Evolutionary conservation across 2,113 vertebrate species (phyloP).

Genomic region (Vulpes ferrilata): DNA sequence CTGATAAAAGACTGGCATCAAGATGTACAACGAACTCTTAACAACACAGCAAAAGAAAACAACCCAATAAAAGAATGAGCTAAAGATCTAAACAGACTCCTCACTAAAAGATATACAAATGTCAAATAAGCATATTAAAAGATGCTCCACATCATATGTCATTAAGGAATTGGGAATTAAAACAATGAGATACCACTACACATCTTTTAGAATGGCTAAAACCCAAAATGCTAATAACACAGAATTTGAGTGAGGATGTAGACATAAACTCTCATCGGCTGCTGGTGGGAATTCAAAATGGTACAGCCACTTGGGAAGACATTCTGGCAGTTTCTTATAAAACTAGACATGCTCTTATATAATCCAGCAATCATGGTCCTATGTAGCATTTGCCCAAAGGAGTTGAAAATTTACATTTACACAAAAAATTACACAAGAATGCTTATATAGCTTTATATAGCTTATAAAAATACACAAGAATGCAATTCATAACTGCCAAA

Average conservation of each 20-base stretch:
- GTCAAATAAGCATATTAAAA: conserved; percentile 7
- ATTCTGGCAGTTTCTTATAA: neutral
- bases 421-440: neutral
- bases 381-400: neutral
- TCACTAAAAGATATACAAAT: neutral
- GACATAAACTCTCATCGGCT: neutral
- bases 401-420: neutral
- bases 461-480: neutral
- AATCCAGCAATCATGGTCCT: neutral
- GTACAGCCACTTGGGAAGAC: neutral
- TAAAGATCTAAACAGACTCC: neutral
- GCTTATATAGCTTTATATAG: neutral
- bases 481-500: neutral
- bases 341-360: neutral
- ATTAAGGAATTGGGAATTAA: neutral
- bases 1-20: neutral
- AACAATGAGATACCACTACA: neutral
- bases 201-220: neutral
- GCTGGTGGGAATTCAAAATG: neutral
- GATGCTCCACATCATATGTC: neutral
- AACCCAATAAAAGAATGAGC: neutral
- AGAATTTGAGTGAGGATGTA: neutral
- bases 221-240: neutral
- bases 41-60: conserved; percentile 2
- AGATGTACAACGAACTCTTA: neutral